Evolutionary conservation across 2,113 vertebrate genomes (phyloP), one percentile per base, ranked within the genome.

Genomic region (Smithornis capensis): DNA sequence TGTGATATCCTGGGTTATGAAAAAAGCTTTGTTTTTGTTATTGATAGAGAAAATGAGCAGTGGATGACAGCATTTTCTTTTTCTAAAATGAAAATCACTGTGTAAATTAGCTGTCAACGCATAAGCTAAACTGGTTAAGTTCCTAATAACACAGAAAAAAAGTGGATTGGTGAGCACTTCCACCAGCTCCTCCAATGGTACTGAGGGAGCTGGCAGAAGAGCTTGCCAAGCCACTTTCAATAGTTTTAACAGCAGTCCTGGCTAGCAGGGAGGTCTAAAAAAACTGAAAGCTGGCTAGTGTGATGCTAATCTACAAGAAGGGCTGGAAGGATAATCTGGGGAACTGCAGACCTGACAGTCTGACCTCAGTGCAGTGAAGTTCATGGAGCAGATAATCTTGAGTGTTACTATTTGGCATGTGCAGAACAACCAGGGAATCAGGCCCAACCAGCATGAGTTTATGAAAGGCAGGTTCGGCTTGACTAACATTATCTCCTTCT

Each of bases 241-340:
- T 31, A 6, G 17, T 42, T n/a, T 71, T 55, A 27, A 16, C 31
- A 60, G 24, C 31, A 49, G 7, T 38, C 27, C 10, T 29, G 37
- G 10, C 15, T 25, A 42, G 6, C 4, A 9, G 8, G 9, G 25
- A 53, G 29, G 10, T 23, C 1, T 0, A 14, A 44, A 7, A 4
- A 65, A 27, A 13, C 52, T 70, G 19, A 63, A 76, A 55, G 12
- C 37, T 19, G n/a, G 16, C 29, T 37, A 19, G 2, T 19, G 15
- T 45, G 22, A 19, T 3, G 2, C 3, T 9, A 4, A 5, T 19
- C 15, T 59, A 19, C 14, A 47, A 0, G 0, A 42, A 47, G 31
- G n/a, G 4, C 9, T 2, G 10, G 31, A 49, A 71, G 27, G n/a
- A 55, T 9, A 45, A 27, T 47, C 14, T 1, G 2, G 23, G 23